A percentile compares a stretch with the other conserved stretches of the same genome.
Evolutionary conservation across 2,113 vertebrate species (phyloP).

Genomic region (Phrynosoma blainvillii): DNA sequence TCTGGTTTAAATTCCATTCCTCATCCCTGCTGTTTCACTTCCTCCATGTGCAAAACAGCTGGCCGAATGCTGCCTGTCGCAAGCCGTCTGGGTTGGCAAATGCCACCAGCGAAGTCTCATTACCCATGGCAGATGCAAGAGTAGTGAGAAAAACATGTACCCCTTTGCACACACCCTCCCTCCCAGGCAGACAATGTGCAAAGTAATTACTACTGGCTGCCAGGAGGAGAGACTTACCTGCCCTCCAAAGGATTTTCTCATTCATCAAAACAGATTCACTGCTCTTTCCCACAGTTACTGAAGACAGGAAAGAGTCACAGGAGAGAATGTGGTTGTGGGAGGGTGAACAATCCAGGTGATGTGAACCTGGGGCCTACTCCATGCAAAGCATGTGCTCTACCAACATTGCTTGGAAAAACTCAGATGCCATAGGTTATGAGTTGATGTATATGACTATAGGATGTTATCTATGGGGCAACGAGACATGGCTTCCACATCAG

Average conservation of each 20-base stretch:
- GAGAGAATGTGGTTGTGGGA: background rate
- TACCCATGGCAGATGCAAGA: background rate
- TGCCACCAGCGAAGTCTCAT: background rate
- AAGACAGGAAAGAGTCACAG: fast-evolving
- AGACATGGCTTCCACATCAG: too few relatives aligned
- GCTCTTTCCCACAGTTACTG: background rate
- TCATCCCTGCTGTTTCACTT: background rate
- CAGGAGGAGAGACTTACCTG: background rate
- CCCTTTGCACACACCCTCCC: background rate
- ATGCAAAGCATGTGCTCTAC: background rate
- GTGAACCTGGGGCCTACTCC: background rate
- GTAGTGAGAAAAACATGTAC: background rate
- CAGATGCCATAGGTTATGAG: too few relatives aligned
- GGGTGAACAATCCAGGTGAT: background rate
- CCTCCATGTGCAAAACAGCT: background rate
- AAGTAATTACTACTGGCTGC: background rate
- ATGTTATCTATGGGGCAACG: too few relatives aligned
- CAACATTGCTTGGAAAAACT: too few relatives aligned
- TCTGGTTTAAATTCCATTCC: background rate
- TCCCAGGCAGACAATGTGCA: background rate
- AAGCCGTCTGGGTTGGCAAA: background rate
- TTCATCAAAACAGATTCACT: background rate
- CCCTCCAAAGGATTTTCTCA: fast-evolving
- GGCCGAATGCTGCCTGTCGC: background rate
- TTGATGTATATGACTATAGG: too few relatives aligned